Evolutionary conservation across 2,797 vertebrate genomes (phyloP), one percentile per base, ranked within the genome.

Genomic region (Pachyuromys duprasi): DNA sequence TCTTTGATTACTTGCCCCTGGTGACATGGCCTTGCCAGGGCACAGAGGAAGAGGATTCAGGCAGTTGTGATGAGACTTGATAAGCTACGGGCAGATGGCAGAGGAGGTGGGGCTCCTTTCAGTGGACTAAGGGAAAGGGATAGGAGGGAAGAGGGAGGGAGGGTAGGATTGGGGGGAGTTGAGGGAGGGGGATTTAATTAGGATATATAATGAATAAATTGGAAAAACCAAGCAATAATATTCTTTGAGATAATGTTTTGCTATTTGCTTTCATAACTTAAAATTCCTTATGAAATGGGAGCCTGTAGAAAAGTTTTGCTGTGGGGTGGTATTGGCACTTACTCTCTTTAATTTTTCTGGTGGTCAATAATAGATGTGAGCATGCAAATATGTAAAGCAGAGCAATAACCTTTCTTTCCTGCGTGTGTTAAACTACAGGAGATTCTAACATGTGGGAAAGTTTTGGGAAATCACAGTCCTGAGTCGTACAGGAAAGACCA

Each of bases 271-370:
- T 89, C 60, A 57, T 9, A 70, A 74, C 67, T 31, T 15, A 84
- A 62, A 86, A 13, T 65, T 92, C 53, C 17, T 93, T 70, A 79
- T 36, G 78, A 86, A 75, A 63, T 0, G 0, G 78, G 65, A 55
- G 6, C 33, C 53, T 49, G 76, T 5, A 86, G 31, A 93, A 97
- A 95, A 78, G 33, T 49, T 3, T 1, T 33, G 80, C 69, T 57
- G 42, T 57, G 22, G 28, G 78, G 33, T 28, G 36, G 26, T 63
- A 82, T 84, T 87, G 49, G 7, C 75, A 17, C 20, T 22, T 17
- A 72, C 24, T 82, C 28, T 92, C 79, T 94, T 53, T 20, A 49
- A 76, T 91, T 91, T 57, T 82, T 31, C 31, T 81, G 62, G 62
- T n/a, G 90, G 72, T 79, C 80, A 17, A 4, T 88, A 83, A 87